phyloP scores from a whole-genome alignment of 2,888 invertebrate genomes.

The Choristoneura rosaceana region DNA sequence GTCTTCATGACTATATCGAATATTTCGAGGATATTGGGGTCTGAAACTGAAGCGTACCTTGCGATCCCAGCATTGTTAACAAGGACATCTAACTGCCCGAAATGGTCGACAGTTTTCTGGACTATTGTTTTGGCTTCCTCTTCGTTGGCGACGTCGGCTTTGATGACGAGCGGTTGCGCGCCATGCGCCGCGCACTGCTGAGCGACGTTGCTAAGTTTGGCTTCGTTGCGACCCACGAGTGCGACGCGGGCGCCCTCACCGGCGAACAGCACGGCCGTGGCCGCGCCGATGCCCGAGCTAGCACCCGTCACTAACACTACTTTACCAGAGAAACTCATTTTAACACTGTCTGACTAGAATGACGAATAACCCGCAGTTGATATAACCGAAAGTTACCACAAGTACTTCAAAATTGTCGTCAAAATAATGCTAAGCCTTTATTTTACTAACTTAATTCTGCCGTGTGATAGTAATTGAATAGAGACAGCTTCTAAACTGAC shows the following conservation, averaged over 20 bases:
- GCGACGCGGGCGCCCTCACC: constrained; percentile 56
- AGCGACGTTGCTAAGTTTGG: constrained; percentile 50
- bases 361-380: no score
- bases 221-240: constrained; percentile 54
- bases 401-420: no score
- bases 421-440: no score
- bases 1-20: constrained; percentile 56
- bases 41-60: constrained; percentile 41
- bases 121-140: constrained; percentile 51
- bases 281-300: constrained; percentile 66
- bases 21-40: constrained; percentile 48
- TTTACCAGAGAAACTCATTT: constrained; percentile 53
- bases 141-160: constrained; percentile 57
- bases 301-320: constrained; percentile 62
- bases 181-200: constrained; percentile 49
- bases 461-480: no score
- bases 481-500: no score
- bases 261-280: constrained; percentile 56
- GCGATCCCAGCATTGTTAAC: background rate
- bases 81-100: constrained; percentile 58
- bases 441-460: no score
- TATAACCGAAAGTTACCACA: no score
- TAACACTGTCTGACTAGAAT: no score
- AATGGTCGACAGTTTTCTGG: constrained; percentile 53
- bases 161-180: constrained; percentile 49